Evolutionary conservation across 1,140 invertebrate genomes (phyloP).

Genomic region (Hetaerina americana): DNA sequence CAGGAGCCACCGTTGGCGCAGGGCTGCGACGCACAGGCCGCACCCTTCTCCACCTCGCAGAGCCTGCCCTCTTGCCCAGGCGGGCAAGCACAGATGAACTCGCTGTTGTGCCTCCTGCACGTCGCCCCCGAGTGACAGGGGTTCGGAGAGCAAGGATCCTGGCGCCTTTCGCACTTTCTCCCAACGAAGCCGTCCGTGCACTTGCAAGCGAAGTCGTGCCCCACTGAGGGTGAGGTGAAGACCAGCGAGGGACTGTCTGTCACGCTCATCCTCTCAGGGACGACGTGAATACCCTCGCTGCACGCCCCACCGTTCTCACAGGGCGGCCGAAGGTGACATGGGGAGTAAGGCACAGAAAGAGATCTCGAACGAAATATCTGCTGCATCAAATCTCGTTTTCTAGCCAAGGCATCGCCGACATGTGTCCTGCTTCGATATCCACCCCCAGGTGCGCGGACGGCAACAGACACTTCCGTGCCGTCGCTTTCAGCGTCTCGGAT

Average conservation of each 20-base stretch:
- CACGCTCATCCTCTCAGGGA: conserved; percentile 48
- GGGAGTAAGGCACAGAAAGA: conserved; percentile 52
- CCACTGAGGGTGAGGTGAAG: conserved; percentile 59
- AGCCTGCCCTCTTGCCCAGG: conserved; percentile 58
- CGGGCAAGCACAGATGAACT: conserved; percentile 71
- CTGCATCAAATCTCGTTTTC: conserved; percentile 46
- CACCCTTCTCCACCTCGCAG: conserved; percentile 72
- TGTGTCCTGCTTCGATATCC: conserved; percentile 45
- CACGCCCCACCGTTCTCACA: conserved; percentile 69
- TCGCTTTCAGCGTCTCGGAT: conserved; percentile 44
- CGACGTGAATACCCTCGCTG: conserved; percentile 52
- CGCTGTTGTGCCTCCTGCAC: conserved; percentile 65
- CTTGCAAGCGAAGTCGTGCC: conserved; percentile 62
- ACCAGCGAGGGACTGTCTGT: conserved; percentile 65
- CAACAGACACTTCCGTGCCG: conserved; percentile 55
- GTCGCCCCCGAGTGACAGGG: conserved; percentile 70
- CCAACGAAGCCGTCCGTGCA: conserved; percentile 69
- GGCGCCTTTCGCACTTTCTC: conserved; percentile 60
- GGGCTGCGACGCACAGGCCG: conserved; percentile 68
- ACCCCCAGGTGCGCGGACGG: conserved; percentile 26
- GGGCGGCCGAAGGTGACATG: conserved; percentile 44
- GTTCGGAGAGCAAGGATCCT: conserved; percentile 83
- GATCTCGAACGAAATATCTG: conserved; percentile 43
- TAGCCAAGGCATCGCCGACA: conserved; percentile 44
- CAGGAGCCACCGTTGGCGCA: conserved; percentile 84